phyloP scores from a whole-genome alignment of 2,797 vertebrate genomes.

The Morus bassanus region DNA sequence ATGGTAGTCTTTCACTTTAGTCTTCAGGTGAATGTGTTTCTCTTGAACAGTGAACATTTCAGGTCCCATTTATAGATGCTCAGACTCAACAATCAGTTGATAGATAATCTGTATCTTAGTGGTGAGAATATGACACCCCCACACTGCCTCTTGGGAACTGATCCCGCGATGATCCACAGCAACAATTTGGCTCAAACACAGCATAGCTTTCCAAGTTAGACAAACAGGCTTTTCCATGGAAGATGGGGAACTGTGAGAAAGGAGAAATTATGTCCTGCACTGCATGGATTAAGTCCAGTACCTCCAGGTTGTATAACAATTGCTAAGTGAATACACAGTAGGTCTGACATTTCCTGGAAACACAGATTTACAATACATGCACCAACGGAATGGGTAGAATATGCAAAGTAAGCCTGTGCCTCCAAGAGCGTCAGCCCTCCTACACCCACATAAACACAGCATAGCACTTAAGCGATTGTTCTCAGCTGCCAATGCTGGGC shows the following conservation, averaged over 20 bases:
- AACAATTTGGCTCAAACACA: background rate
- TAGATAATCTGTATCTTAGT: background rate
- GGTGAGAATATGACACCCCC: background rate
- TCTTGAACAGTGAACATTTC: background rate
- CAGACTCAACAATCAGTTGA: background rate
- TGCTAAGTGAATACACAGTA: background rate
- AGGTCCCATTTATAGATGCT: background rate
- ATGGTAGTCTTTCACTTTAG: background rate
- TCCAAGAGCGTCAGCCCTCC: background rate
- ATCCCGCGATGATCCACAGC: background rate
- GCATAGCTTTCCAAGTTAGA: background rate
- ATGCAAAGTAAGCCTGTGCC: no score
- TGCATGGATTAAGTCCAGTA: background rate
- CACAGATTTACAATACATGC: background rate
- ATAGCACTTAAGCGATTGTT: fast-evolving
- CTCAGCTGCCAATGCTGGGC: background rate
- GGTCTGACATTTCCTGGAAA: background rate
- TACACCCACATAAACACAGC: no score
- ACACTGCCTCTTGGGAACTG: background rate
- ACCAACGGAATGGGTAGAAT: background rate
- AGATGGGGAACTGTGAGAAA: background rate
- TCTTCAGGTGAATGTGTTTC: background rate
- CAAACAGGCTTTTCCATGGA: background rate
- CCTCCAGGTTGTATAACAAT: background rate
- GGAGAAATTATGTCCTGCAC: background rate